Base-by-base conservation (phyloP, 1,140 invertebrate species). In the Heterodera schachtii region DNA sequence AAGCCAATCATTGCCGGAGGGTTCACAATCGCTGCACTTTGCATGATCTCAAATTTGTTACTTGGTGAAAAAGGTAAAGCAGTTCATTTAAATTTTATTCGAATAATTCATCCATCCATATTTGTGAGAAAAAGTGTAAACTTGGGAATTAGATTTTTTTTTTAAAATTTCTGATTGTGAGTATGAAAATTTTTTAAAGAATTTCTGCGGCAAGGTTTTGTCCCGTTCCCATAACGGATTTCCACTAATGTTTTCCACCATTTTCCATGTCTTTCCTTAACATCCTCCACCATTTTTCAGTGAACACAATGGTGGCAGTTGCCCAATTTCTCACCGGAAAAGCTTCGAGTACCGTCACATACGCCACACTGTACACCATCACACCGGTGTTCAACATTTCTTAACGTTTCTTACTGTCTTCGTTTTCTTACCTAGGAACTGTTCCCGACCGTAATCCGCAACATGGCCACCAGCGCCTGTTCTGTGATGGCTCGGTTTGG, bases 401-500 rank as follows among this genome's bases (percentile, higher is more conserved):
- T 64, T 11, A 2, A 2, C 19, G 13, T 64, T 19, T 64, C 5
- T 2, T 19, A 64, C 16, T 64, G 2, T 60, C 5, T 16, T 19
- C 11, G 19, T 16, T 19, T 19, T 19, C 57, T 19, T 19, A 19
- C 49, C 5, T 19, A 64, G 57, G 92, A 92, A 84, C 80, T 92
- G 7, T 92, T 91, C 85, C 91, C 91, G 7, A 92, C 91, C 1
- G 86, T 87, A 21, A 84, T 92, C 41, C 77, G 91, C 46, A 92
- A 92, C 83, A 90, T 90, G 69, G 91, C 90, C 2, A 89, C 92
- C 78, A 91, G 91, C 19, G 82, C 90, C 31, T 92, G 92, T 82
- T 91, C 91, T 6, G 91, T 92, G 89, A 88, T 91, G 52, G 91
- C 91, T 11, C 87, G 92, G 73, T 82, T 92, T 49, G 92, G 92